Conservation (phyloP, 1,140 invertebrate genomes). For the Cydia splendana region DNA sequence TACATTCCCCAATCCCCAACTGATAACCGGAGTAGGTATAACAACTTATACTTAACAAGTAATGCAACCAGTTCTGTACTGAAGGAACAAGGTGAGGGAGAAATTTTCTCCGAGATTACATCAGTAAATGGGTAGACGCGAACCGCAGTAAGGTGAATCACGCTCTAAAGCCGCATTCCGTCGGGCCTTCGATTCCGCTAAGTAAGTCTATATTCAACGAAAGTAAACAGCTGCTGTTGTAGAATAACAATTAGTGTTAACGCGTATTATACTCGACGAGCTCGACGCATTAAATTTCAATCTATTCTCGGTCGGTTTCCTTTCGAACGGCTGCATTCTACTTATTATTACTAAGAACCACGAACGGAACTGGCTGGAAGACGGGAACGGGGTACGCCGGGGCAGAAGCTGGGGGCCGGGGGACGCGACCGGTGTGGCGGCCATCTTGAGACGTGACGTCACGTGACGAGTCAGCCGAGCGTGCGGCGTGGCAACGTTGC, state of each 20-base stretch:
- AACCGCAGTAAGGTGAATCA: constrained; percentile 49
- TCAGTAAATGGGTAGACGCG: constrained; percentile 37
- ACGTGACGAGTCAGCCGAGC: constrained; percentile 78
- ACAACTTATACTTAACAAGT: not conserved
- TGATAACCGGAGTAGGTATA: not conserved
- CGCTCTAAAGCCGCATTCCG: constrained; percentile 37
- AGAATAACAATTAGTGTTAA: constrained; percentile 75
- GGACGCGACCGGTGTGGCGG: constrained; percentile 70
- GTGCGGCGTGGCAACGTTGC: constrained; percentile 71
- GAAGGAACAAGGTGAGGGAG: not conserved
- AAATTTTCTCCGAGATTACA: constrained; percentile 29
- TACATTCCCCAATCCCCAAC: not conserved
- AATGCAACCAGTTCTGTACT: not conserved
- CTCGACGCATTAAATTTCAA: constrained; percentile 76
- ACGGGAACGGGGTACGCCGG: constrained; percentile 53
- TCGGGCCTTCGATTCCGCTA: constrained; percentile 58
- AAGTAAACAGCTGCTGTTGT: constrained; percentile 75
- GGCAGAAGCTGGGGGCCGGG: constrained; percentile 30
- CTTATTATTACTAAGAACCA: constrained; percentile 69
- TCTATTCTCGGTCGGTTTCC: constrained; percentile 76
- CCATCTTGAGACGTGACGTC: constrained; percentile 80
- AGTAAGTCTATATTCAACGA: constrained; percentile 68
- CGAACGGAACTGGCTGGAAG: constrained; percentile 70
- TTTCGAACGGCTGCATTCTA: constrained; percentile 73
- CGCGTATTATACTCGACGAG: constrained; percentile 61